Percentiles rank a stretch among this genome's conserved stretches.
These are phyloP conservation scores for Acanthosepion pharaonis DNA, from an alignment of 2,888 invertebrate species.

Conservation along the genomic window DNA sequence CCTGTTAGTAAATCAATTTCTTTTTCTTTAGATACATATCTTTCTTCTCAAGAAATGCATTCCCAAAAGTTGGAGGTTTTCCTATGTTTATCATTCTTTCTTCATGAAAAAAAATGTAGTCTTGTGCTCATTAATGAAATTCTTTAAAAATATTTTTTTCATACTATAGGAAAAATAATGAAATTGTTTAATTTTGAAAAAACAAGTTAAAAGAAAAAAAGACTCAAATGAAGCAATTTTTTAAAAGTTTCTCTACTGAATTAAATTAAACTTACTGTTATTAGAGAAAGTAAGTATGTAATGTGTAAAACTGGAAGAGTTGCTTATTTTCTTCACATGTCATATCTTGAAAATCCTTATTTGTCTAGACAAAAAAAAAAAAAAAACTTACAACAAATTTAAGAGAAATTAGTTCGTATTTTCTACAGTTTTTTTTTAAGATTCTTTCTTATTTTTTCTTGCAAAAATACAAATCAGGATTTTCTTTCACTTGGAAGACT, in stretches of 20 bases:
- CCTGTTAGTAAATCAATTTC: neutral
- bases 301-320: neutral
- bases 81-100: neutral
- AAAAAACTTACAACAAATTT: neutral
- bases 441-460: neutral
- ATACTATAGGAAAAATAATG: neutral
- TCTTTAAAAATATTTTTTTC: neutral
- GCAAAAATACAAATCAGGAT: neutral
- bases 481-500: neutral
- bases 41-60: neutral
- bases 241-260: neutral
- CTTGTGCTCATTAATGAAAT: neutral
- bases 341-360: neutral
- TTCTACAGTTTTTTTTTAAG: too few relatives aligned
- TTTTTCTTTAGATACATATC: neutral
- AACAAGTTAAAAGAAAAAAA: neutral
- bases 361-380: neutral
- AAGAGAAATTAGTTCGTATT: neutral
- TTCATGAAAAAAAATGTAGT: neutral
- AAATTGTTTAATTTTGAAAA: neutral
- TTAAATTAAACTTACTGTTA: too few relatives aligned
- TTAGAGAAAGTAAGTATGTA: too few relatives aligned
- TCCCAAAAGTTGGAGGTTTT: neutral
- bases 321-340: neutral
- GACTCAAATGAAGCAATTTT: neutral